A percentile compares a stretch with the other conserved stretches of the same genome.
Conservation (phyloP, 2,797 vertebrate genomes). For the Thalassophryne amazonica region DNA sequence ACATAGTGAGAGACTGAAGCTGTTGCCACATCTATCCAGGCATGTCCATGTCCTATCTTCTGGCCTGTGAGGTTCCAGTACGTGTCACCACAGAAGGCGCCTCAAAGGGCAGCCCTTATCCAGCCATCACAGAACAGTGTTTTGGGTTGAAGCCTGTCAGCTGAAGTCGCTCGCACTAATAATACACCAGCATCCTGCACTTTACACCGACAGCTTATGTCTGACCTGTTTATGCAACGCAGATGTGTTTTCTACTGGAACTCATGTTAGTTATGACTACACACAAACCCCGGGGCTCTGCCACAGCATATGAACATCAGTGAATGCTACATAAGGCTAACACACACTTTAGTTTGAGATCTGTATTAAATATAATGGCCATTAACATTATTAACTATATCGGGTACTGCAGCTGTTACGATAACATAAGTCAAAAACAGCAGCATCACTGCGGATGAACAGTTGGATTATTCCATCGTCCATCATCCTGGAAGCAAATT, state of each 20-base stretch:
- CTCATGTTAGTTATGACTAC: conserved; percentile 4
- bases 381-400: too few relatives aligned
- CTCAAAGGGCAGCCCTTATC: conserved; percentile 54
- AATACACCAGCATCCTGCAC: conserved; percentile 4
- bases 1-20: too few relatives aligned
- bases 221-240: conserved; percentile 23
- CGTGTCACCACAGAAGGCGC: conserved; percentile 41
- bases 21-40: too few relatives aligned
- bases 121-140: conserved; percentile 42
- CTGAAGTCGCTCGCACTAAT: conserved; percentile 26
- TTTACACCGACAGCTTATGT: conserved; percentile 14
- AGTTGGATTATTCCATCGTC: too few relatives aligned
- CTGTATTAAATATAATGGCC: not conserved
- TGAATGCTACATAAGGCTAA: not conserved
- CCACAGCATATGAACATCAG: not conserved
- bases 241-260: not conserved
- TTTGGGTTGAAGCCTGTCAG: conserved; percentile 45
- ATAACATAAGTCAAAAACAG: too few relatives aligned
- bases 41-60: too few relatives aligned
- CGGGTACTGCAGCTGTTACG: too few relatives aligned
- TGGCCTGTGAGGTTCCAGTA: conserved; percentile 4
- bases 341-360: not conserved
- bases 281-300: not conserved
- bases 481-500: too few relatives aligned
- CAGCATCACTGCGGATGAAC: too few relatives aligned